These are phyloP conservation scores for Sebastes hubbsi DNA, from an alignment of 2,797 vertebrate genomes.

Conservation along the genomic window DNA sequence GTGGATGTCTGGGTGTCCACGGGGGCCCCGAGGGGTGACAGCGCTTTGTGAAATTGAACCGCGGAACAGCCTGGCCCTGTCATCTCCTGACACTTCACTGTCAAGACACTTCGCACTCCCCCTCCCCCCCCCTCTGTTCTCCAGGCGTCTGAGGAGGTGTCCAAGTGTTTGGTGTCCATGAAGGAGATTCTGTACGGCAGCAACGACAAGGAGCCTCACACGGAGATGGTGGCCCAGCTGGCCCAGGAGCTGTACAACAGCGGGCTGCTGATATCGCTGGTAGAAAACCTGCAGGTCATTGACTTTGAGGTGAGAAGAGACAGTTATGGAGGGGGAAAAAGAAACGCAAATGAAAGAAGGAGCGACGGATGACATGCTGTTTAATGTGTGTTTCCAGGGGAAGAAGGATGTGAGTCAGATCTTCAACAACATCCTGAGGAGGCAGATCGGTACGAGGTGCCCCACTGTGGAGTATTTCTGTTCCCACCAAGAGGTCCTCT, in stretches of 20 bases:
- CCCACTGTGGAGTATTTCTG: constrained; percentile 96
- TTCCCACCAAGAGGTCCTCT: constrained; percentile 94
- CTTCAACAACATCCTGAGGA: constrained; percentile 98
- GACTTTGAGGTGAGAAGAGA: constrained; percentile 91
- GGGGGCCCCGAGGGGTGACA: constrained; percentile 36
- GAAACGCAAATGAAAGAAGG: too few relatives aligned
- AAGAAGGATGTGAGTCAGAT: constrained; percentile 99
- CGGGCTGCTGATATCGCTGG: constrained; percentile 89
- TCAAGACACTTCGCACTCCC: constrained; percentile 19
- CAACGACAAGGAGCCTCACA: constrained; percentile 94
- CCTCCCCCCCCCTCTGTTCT: background rate
- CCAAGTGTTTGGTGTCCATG: constrained; percentile 96
- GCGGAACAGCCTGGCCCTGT: constrained; percentile 36
- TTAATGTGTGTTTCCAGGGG: constrained; percentile 80
- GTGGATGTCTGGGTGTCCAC: background rate
- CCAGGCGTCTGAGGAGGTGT: constrained; percentile 97
- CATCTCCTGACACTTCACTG: constrained; percentile 59
- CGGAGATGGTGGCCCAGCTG: constrained; percentile 93
- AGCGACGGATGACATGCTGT: background rate
- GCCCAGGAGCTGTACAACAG: constrained; percentile 96
- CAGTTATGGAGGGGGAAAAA: background rate
- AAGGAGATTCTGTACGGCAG: constrained; percentile 97
- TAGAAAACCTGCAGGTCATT: constrained; percentile 94
- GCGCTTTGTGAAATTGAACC: constrained; percentile 54
- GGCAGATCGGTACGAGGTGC: constrained; percentile 95